Conservation (phyloP, 2,888 invertebrate genomes). For the Dugesia japonica region DNA sequence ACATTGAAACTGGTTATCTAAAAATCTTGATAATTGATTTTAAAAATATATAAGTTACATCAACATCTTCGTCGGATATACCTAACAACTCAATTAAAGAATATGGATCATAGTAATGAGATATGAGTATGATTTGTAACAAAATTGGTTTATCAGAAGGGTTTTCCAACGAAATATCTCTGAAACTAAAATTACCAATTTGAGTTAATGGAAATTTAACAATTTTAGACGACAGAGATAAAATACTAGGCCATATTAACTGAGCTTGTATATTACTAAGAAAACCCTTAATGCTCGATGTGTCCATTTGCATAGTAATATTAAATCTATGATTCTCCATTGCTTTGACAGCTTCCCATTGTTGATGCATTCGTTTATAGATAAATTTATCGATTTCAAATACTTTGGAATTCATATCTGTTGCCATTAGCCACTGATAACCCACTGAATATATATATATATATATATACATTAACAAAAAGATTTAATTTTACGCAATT, state of each 20-base stretch:
- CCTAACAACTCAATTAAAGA: constrained; percentile 48
- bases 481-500: no score
- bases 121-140: constrained; percentile 60
- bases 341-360: constrained; percentile 49
- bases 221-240: no score
- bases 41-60: no score
- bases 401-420: constrained; percentile 55
- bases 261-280: constrained; percentile 57
- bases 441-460: constrained; percentile 53
- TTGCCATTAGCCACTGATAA: constrained; percentile 57
- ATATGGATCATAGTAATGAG: constrained; percentile 57
- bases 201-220: constrained; percentile 31
- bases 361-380: constrained; percentile 54
- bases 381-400: constrained; percentile 36
- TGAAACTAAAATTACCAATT: constrained; percentile 41
- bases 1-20: neutral
- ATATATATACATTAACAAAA: no score
- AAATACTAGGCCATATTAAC: constrained; percentile 55
- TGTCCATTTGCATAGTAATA: constrained; percentile 61
- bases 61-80: neutral
- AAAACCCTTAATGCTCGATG: constrained; percentile 57
- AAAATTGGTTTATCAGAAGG: constrained; percentile 58
- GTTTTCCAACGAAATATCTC: constrained; percentile 59
- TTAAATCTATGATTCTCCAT: constrained; percentile 51
- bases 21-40: no score